phyloP scores from a whole-genome alignment of 1,140 invertebrate genomes.

The Bombus difficillimus region DNA sequence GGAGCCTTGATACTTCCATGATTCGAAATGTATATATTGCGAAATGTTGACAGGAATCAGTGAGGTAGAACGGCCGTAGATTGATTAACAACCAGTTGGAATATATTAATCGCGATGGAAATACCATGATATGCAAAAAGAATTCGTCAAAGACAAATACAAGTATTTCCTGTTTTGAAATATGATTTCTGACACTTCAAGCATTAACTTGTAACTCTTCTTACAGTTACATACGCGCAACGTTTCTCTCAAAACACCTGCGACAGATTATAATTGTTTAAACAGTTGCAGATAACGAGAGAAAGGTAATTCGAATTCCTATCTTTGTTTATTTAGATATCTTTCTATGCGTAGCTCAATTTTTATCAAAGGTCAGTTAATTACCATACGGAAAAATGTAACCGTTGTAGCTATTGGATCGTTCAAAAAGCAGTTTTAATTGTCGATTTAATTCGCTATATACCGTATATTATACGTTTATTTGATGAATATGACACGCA shows the following conservation, averaged over 20 bases:
- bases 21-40: conserved; percentile 16
- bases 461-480: too few relatives aligned
- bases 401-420: too few relatives aligned
- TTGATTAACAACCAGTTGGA: conserved; percentile 17
- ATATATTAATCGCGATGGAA: conserved; percentile 3
- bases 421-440: too few relatives aligned
- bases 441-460: too few relatives aligned
- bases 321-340: too few relatives aligned
- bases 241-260: not conserved
- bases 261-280: not conserved
- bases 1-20: not conserved
- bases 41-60: conserved; percentile 16
- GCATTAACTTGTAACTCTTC: not conserved
- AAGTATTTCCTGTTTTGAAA: conserved; percentile 11
- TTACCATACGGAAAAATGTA: too few relatives aligned
- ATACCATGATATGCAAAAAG: not conserved
- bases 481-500: too few relatives aligned
- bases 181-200: not conserved
- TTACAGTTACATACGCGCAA: not conserved
- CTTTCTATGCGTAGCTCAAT: too few relatives aligned
- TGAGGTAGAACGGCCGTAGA: conserved; percentile 10
- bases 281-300: too few relatives aligned
- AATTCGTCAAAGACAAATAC: not conserved
- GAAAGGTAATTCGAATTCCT: not conserved
- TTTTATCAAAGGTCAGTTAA: too few relatives aligned